These are phyloP conservation scores for Euplagia quadripunctaria DNA, from an alignment of 2,888 invertebrate species.

Conservation along the genomic window DNA sequence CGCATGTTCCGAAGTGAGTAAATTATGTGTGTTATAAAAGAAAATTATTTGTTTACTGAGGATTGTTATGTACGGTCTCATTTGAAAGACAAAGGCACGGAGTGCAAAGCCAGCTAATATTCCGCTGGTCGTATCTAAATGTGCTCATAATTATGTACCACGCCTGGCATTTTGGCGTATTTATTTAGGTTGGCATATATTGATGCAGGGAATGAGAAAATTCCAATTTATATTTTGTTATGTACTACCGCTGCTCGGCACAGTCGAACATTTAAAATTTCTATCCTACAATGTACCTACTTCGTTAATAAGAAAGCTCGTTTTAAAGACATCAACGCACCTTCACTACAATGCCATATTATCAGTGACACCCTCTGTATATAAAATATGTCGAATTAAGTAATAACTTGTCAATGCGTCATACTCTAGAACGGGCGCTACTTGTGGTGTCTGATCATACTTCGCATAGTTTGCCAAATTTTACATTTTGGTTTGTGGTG, in stretches of 20 bases:
- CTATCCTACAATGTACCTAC: not conserved
- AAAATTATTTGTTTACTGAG: not conserved
- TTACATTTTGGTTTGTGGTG: not conserved
- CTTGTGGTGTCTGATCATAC: not conserved
- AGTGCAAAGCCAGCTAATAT: not conserved
- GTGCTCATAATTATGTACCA: not conserved
- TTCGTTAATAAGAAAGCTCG: not conserved
- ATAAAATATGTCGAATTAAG: not conserved
- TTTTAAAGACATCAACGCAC: slow-evolving; percentile 19
- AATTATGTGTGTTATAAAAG: not conserved
- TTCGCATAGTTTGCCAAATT: not conserved
- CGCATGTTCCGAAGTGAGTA: not conserved
- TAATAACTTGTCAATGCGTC: not conserved
- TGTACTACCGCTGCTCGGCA: not conserved
- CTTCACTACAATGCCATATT: not conserved
- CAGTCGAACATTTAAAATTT: not conserved
- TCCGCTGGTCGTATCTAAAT: not conserved
- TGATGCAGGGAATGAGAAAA: no score
- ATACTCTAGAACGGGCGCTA: not conserved
- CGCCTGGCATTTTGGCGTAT: not conserved
- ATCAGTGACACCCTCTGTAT: not conserved
- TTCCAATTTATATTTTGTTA: no score
- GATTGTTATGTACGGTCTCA: not conserved
- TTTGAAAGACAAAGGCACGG: not conserved
- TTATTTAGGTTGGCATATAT: no score